Percentiles rank a stretch among this genome's conserved stretches.
phyloP scores from a whole-genome alignment of 2,888 invertebrate species.

The Pseudococcus viburni region DNA sequence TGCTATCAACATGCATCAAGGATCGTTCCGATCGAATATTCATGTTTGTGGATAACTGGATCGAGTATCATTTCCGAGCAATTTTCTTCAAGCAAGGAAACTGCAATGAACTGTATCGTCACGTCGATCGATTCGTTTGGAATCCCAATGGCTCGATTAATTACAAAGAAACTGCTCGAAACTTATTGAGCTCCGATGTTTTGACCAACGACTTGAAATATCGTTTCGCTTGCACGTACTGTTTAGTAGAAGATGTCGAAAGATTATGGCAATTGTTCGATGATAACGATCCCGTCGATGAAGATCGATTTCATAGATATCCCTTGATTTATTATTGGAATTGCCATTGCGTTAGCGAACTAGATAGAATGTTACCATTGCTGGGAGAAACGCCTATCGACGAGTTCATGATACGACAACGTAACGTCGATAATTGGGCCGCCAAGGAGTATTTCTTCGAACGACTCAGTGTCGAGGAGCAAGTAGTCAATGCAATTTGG shows the following conservation, averaged over 20 bases:
- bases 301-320: neutral
- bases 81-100: neutral
- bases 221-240: neutral
- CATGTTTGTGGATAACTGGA: neutral
- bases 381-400: neutral
- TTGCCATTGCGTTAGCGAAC: neutral
- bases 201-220: neutral
- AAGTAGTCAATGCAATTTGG: neutral
- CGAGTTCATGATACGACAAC: neutral
- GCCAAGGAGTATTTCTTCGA: neutral
- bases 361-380: neutral
- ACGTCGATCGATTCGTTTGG: neutral
- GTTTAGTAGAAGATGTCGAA: neutral
- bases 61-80: neutral
- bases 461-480: neutral
- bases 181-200: neutral
- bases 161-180: neutral
- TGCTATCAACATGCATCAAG: neutral
- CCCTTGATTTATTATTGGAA: slow-evolving; percentile 2
- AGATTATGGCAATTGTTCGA: neutral
- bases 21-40: neutral
- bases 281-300: neutral
- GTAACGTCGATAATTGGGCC: neutral
- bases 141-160: neutral
- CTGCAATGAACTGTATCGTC: neutral